phyloP scores from a whole-genome alignment of 2,888 invertebrate species.

The Phyto melanocephala region DNA sequence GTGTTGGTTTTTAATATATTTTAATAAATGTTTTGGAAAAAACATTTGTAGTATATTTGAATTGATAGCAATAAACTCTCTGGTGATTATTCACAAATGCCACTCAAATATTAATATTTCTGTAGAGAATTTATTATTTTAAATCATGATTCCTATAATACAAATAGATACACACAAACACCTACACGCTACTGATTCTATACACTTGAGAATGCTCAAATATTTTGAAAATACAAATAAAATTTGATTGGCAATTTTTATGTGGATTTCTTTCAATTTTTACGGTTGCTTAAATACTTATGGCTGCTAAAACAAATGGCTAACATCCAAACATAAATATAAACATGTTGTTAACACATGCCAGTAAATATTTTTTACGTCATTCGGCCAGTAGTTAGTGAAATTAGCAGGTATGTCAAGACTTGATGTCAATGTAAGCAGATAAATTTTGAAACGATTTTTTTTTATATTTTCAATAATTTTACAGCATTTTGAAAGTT shows the following conservation, averaged over 20 bases:
- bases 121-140: slow-evolving; percentile 34
- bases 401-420: not conserved
- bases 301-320: not conserved
- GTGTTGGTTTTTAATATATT: slow-evolving; percentile 42
- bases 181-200: not conserved
- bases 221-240: not conserved
- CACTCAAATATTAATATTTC: not conserved
- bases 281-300: slow-evolving; percentile 4
- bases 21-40: not conserved
- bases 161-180: not conserved
- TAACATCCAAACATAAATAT: not conserved
- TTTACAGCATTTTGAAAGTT: too few relatives aligned
- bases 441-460: not conserved
- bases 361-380: not conserved
- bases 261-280: not conserved
- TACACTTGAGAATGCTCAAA: slow-evolving; percentile 4
- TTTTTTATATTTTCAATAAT: too few relatives aligned
- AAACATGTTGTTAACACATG: slow-evolving; percentile 27
- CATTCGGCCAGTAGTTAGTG: not conserved
- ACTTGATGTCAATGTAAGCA: not conserved
- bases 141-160: not conserved
- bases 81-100: slow-evolving; percentile 1
- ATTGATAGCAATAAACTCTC: slow-evolving; percentile 34
- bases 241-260: not conserved
- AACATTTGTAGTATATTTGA: too few relatives aligned